These are phyloP conservation scores for Drosophila formosana DNA, from an alignment of 2,888 invertebrate species.

Conservation along the genomic window DNA sequence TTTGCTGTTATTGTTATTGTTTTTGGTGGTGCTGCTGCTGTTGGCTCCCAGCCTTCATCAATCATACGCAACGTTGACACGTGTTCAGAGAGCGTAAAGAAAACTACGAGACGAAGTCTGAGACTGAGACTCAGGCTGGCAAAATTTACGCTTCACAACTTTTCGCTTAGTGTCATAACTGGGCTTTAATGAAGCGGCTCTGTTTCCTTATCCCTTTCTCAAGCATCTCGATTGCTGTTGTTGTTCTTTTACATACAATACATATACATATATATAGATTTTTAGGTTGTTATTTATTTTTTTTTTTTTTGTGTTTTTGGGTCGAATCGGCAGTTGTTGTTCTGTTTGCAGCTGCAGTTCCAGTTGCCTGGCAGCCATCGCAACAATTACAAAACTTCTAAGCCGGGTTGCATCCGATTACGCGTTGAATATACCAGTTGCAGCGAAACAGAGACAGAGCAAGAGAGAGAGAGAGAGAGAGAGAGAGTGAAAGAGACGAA, in stretches of 20 bases:
- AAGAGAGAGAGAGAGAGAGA: neutral
- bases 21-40: constrained; percentile 21
- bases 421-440: constrained; percentile 41
- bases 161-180: constrained; percentile 69
- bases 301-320: constrained; percentile 26
- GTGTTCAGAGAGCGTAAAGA: constrained; percentile 54
- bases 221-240: constrained; percentile 4
- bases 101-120: constrained; percentile 39
- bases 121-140: constrained; percentile 2
- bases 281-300: neutral
- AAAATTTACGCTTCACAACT: constrained; percentile 56
- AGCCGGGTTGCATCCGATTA: constrained; percentile 64
- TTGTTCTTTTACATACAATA: neutral
- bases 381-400: constrained; percentile 77
- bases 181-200: constrained; percentile 65
- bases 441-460: neutral
- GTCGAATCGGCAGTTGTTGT: constrained; percentile 45
- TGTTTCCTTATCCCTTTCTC: constrained; percentile 28
- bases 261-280: no score
- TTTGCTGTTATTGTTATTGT: constrained; percentile 51
- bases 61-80: constrained; percentile 79
- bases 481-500: neutral
- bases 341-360: constrained; percentile 9
- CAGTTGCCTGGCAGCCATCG: constrained; percentile 60
- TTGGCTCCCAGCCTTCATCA: constrained; percentile 63